These are phyloP conservation scores for Phyllostomus discolor DNA, from an alignment of 2,113 vertebrate genomes.

Conservation along the genomic window DNA sequence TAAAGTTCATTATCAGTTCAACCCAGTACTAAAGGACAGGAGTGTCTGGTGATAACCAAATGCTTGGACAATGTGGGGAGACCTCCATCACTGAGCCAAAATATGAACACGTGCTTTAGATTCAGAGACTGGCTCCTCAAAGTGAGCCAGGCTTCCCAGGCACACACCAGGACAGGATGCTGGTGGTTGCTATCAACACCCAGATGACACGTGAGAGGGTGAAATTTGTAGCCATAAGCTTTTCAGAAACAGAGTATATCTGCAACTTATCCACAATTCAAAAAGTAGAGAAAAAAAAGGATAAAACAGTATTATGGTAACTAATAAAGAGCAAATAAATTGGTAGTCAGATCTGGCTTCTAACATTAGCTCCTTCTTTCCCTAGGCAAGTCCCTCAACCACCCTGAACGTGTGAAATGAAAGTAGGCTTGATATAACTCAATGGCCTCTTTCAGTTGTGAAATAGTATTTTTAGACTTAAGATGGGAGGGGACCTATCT, in stretches of 20 bases:
- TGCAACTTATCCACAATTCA: not conserved
- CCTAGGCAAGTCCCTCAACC: not conserved
- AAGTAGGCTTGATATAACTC: not conserved
- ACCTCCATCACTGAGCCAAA: constrained; percentile 47
- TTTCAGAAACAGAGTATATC: constrained; percentile 9
- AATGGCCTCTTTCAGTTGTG: not conserved
- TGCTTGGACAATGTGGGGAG: constrained; percentile 21
- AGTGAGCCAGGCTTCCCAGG: constrained; percentile 32
- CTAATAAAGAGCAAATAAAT: not conserved
- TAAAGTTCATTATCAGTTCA: constrained; percentile 55
- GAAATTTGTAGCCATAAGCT: not conserved
- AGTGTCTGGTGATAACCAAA: constrained; percentile 19
- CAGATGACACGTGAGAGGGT: not conserved
- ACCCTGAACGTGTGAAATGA: not conserved
- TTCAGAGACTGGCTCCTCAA: constrained; percentile 54
- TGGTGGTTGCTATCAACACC: constrained; percentile 33
- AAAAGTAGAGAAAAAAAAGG: not conserved
- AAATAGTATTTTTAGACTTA: not conserved
- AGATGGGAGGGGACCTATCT: not conserved
- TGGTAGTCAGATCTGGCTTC: not conserved
- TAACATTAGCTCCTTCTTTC: not conserved
- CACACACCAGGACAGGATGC: constrained; percentile 32
- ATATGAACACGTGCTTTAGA: constrained; percentile 59
- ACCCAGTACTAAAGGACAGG: not conserved
- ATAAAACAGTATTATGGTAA: not conserved